phyloP scores from a whole-genome alignment of 2,888 invertebrate species.

The Gibbula magus region DNA sequence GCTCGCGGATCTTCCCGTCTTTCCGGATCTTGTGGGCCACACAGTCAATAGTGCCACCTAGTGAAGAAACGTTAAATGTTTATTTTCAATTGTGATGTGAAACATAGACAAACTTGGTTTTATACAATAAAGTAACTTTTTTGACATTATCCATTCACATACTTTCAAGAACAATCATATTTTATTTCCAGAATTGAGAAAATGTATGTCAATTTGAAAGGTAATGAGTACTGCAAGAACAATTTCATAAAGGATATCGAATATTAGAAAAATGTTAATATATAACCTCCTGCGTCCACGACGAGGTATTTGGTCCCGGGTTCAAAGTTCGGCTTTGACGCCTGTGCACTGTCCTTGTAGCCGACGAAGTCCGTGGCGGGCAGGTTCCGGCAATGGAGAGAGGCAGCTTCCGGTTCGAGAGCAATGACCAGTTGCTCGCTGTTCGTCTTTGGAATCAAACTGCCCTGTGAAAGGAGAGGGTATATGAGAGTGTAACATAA shows the following conservation, averaged over 20 bases:
- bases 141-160: neutral
- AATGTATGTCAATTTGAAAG: too few relatives aligned
- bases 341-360: slow-evolving; percentile 47
- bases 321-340: slow-evolving; percentile 63
- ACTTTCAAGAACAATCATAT: too few relatives aligned
- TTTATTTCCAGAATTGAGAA: too few relatives aligned
- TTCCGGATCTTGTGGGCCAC: slow-evolving; percentile 69
- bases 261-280: too few relatives aligned
- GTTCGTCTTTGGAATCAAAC: slow-evolving; percentile 62
- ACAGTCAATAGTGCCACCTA: slow-evolving; percentile 70
- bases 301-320: slow-evolving; percentile 69
- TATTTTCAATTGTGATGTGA: too few relatives aligned
- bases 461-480: slow-evolving; percentile 47
- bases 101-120: too few relatives aligned
- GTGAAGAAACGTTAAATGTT: neutral
- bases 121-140: too few relatives aligned
- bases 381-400: slow-evolving; percentile 65
- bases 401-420: slow-evolving; percentile 69
- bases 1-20: slow-evolving; percentile 63
- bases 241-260: too few relatives aligned
- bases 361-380: slow-evolving; percentile 63
- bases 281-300: slow-evolving; percentile 68
- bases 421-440: slow-evolving; percentile 69
- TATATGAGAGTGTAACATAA: too few relatives aligned
- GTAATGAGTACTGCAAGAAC: too few relatives aligned